These are phyloP conservation scores for Leptopilina drosophilae DNA, from an alignment of 2,888 invertebrate species.

Conservation along the genomic window DNA sequence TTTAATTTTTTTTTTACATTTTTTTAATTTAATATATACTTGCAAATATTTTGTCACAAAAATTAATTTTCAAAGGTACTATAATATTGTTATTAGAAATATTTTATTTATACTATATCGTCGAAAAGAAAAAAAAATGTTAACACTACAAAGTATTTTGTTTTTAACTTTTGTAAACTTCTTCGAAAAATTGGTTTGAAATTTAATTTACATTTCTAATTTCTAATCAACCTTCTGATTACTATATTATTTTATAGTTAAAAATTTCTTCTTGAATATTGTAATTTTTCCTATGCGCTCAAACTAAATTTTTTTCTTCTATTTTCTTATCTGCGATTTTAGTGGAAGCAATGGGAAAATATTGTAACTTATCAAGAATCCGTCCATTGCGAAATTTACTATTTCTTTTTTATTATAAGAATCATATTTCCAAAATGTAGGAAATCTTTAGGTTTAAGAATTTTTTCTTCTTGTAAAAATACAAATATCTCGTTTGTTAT, in stretches of 20 bases:
- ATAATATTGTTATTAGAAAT: neutral
- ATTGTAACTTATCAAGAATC: constrained; percentile 72
- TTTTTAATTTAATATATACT: neutral
- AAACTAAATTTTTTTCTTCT: constrained; percentile 31
- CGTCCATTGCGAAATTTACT: constrained; percentile 65
- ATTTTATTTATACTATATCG: neutral
- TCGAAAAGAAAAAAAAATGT: neutral
- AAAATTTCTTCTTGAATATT: constrained; percentile 41
- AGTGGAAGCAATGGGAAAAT: constrained; percentile 50
- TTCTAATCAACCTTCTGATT: no score
- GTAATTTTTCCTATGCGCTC: constrained; percentile 45
- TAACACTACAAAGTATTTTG: constrained; percentile 1
- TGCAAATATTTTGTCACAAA: neutral
- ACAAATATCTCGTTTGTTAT: neutral
- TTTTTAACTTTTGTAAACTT: neutral
- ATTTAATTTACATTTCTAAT: no score
- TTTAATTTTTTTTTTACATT: no score
- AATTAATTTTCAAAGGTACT: neutral
- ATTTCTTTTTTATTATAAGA: neutral
- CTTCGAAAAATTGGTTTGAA: no score
- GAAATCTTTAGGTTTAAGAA: neutral
- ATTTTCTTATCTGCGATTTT: constrained; percentile 40
- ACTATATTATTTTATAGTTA: constrained; percentile 10
- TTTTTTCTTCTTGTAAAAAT: constrained; percentile 10
- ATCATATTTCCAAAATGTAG: neutral